Evolutionary conservation across 2,113 vertebrate genomes (phyloP), one percentile per base, ranked within the genome.

Genomic region (Pangasianodon gigas): DNA sequence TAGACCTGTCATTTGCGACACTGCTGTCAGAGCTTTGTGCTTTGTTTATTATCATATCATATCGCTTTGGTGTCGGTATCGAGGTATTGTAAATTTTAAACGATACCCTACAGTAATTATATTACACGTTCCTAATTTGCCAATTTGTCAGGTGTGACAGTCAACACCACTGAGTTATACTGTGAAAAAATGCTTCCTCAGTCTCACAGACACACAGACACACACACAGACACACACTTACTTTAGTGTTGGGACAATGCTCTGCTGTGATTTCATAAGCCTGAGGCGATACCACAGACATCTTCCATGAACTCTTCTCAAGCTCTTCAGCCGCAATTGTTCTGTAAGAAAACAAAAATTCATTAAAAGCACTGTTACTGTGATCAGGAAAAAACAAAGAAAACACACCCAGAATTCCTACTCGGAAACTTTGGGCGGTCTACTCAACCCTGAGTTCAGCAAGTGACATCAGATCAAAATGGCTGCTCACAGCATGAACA

Each of bases 201-300:
- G 37, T 13, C 65, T 54, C 13, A n/a, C n/a, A n/a, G n/a, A n/a
- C n/a, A 26, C 75, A 51, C 26, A 56, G 18, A 2, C 29, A 41
- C 11, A 13, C 32, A 91, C 86, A 88, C n/a, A n/a, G n/a, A n/a
- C 62, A 88, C 46, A 0, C 79, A 98, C 98, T 96, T 95, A 99
- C 98, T 99, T 99, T 89, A 99, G 92, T 88, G 97, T 98, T 77
- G 98, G 98, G 91, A 98, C 95, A 60, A 99, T 95, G 95, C 98
- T 99, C 94, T 98, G 98, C 92, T 99, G 98, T 0, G 98, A 98
- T 93, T 99, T 99, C 94, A 97, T 95, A 89, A 98, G 95, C 87
- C 97, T 94, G 93, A 99, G 96, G 86, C 97, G 98, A 95, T 99
- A 99, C 98, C 98, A 99, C 94, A 98, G 95, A 94, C 98, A 99